phyloP scores from a whole-genome alignment of 1,140 invertebrate genomes.

The Drosophila seguyi region DNA sequence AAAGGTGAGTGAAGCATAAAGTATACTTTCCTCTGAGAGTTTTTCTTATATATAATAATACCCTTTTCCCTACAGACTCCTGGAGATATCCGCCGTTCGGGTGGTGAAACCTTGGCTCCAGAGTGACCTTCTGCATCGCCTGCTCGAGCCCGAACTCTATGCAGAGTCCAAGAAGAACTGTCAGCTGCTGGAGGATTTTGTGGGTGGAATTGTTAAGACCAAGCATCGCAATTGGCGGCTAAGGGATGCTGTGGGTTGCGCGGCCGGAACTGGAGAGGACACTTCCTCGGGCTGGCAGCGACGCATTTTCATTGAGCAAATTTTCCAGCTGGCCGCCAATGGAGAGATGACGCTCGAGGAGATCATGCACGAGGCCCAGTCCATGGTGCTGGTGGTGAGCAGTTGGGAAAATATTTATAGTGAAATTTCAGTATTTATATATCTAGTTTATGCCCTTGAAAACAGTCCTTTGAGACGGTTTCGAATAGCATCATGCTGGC shows the following conservation, averaged over 20 bases:
- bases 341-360: constrained; percentile 75
- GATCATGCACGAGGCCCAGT: constrained; percentile 78
- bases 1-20: constrained; percentile 50
- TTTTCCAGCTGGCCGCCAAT: constrained; percentile 77
- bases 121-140: constrained; percentile 67
- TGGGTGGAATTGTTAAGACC: constrained; percentile 66
- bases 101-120: constrained; percentile 81
- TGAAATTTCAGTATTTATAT: too few species aligned
- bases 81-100: constrained; percentile 75
- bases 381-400: constrained; percentile 81
- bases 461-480: constrained; percentile 79
- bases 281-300: constrained; percentile 57
- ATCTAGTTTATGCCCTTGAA: not conserved
- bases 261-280: constrained; percentile 14
- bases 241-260: constrained; percentile 27
- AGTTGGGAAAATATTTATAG: not conserved
- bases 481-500: constrained; percentile 80
- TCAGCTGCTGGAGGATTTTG: constrained; percentile 72
- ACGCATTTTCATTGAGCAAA: constrained; percentile 81
- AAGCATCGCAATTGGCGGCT: constrained; percentile 78
- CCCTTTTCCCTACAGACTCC: constrained; percentile 36
- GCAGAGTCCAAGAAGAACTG: constrained; percentile 57
- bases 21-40: too few species aligned
- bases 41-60: not conserved
- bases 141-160: constrained; percentile 64